These are phyloP conservation scores for Stenotaenia linearis DNA, from an alignment of 2,888 invertebrate species.

Conservation along the genomic window DNA sequence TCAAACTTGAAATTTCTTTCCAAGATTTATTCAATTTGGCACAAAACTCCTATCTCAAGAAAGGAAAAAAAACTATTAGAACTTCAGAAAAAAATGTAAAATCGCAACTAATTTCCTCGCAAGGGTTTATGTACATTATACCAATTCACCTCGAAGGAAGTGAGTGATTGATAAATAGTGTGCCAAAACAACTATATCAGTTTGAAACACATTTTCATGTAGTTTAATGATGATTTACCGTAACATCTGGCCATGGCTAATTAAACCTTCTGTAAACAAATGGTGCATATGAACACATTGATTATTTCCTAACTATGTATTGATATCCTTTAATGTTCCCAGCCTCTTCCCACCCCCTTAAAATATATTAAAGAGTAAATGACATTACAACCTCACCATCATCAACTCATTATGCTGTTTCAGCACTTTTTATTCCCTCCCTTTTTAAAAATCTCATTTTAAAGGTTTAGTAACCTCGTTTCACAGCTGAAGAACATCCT, in stretches of 20 bases:
- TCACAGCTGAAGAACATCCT: not conserved
- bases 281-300: slow-evolving; percentile 10
- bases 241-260: slow-evolving; percentile 26
- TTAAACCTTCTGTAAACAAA: slow-evolving; percentile 17
- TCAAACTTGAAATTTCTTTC: not conserved
- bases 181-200: not conserved
- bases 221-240: slow-evolving; percentile 7
- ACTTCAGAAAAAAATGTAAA: not conserved
- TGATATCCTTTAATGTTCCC: slow-evolving; percentile 12
- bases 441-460: not conserved
- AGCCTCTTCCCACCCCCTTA: not conserved
- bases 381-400: not conserved
- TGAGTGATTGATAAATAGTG: not conserved
- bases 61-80: not conserved
- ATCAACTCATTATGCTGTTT: slow-evolving; percentile 12
- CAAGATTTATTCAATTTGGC: slow-evolving; percentile 8
- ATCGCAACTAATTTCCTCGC: not conserved
- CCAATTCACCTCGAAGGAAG: not conserved
- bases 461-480: not conserved
- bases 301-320: slow-evolving; percentile 13
- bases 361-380: not conserved
- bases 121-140: not conserved
- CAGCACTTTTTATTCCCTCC: not conserved
- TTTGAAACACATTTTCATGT: not conserved
- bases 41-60: not conserved